Conservation (phyloP, 2,113 vertebrate genomes). For the Haemorhous mexicanus region DNA sequence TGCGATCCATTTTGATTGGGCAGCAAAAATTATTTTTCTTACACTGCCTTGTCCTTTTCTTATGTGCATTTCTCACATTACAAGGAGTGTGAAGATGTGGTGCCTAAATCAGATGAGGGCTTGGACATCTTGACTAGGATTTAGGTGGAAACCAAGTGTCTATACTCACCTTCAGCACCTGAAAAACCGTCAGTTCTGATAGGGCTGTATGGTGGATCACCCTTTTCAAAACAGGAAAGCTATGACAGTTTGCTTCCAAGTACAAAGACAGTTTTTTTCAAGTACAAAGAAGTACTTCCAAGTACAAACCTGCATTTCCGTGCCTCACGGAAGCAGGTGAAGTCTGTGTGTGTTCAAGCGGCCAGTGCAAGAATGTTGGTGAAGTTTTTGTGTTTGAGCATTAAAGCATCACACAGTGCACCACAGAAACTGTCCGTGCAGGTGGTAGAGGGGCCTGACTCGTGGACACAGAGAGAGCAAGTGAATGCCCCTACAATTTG, state of each 20-base stretch:
- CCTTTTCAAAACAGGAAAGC: not conserved
- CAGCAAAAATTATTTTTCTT: not conserved
- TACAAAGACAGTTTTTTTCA: not conserved
- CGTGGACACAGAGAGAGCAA: not conserved
- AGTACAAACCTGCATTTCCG: not conserved
- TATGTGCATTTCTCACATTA: not conserved
- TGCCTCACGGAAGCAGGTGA: rapidly evolving
- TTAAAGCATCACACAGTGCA: not conserved
- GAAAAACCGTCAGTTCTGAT: not conserved
- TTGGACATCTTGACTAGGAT: not conserved
- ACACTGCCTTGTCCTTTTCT: not conserved
- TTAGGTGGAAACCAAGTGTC: not conserved
- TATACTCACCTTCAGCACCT: not conserved
- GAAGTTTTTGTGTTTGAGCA: not conserved
- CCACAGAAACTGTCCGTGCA: not conserved
- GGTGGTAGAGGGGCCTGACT: not conserved
- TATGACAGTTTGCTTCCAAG: not conserved
- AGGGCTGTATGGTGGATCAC: not conserved
- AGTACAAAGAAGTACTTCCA: not conserved
- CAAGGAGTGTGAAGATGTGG: not conserved
- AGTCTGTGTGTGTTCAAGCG: not conserved
- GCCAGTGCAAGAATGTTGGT: not conserved
- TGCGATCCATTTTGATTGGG: not conserved
- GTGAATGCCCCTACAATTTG: not conserved
- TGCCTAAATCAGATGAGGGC: not conserved